A percentile compares a stretch with the other conserved stretches of the same genome.
phyloP scores from a whole-genome alignment of 1,140 invertebrate species.

The Coelopa frigida region DNA sequence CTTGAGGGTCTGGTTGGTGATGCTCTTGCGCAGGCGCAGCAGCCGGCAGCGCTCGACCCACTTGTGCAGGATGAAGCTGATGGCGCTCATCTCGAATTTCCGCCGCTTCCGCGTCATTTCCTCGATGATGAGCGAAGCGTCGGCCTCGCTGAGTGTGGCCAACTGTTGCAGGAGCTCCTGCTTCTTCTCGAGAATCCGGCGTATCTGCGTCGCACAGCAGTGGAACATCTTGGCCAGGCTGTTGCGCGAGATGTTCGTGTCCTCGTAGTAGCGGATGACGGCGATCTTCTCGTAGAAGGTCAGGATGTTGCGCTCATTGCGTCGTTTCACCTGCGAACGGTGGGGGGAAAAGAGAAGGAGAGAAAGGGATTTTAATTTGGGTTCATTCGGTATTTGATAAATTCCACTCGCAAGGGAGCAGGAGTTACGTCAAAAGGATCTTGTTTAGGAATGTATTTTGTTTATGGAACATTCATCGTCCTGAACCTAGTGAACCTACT shows the following conservation, averaged over 20 bases:
- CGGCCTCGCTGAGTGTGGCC: conserved; percentile 33
- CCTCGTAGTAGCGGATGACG: conserved; percentile 39
- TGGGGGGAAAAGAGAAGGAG: too few relatives aligned
- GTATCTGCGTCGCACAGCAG: conserved; percentile 40
- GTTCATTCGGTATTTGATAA: too few relatives aligned
- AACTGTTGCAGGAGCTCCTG: conserved; percentile 33
- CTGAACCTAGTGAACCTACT: too few relatives aligned
- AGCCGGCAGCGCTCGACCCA: conserved; percentile 36
- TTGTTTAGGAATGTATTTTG: too few relatives aligned
- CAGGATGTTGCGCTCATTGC: conserved; percentile 39
- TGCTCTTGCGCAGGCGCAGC: conserved; percentile 21
- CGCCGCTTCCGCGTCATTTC: conserved; percentile 40
- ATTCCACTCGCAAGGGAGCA: too few relatives aligned
- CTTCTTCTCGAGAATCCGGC: conserved; percentile 38
- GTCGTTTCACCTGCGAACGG: conserved; percentile 23
- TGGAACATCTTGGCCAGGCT: conserved; percentile 41
- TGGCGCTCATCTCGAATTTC: conserved; percentile 41
- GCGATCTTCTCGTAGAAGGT: conserved; percentile 43
- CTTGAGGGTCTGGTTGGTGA: conserved; percentile 34
- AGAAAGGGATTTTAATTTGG: too few relatives aligned
- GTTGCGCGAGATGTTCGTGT: conserved; percentile 36
- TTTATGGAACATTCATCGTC: too few relatives aligned
- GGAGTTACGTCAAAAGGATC: too few relatives aligned
- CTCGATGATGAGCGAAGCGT: conserved; percentile 36
- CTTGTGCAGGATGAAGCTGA: conserved; percentile 35